Evolutionary conservation across 1,140 invertebrate species (phyloP), one percentile per base, ranked within the genome.

Genomic region (Helicoverpa zea): DNA sequence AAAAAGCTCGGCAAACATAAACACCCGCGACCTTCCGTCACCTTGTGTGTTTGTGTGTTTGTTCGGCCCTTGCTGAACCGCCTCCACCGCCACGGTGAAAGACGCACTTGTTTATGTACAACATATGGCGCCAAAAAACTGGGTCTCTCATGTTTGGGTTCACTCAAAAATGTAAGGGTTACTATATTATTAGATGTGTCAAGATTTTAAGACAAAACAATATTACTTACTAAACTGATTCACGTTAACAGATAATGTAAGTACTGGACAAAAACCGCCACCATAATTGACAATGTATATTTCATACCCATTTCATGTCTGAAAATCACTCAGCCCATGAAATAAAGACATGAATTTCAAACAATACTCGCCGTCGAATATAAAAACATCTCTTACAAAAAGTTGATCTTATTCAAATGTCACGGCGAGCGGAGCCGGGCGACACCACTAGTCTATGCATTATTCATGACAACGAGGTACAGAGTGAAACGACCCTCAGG

Each of bases 401-500:
- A 73, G 70, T 73, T 56, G 70, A 73, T 58, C 51, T 73, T 58
- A 73, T 73, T 73, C 70, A 73, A 73, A 73, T 43, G 70, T 73
- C 54, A 54, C 59, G 68, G 49, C 52, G 70, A 18, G 70, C 70
- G 54, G 29, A n/a, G 51, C 54, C 70, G 52, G 29, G 70, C 51
- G 52, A 73, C 70, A 73, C 29, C 23, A 58, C 70, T 73, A 73
- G 70, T 73, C 49, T 14, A 3, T 78, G 35, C 68, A 82, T 79
- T 49, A 79, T 79, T 81, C 80, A 81, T 81, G 56, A 10, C 47
- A 73, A 64, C 58, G 63, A 77, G 64, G 74, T 81, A 75, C 64
- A 10, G 51, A 77, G 80, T 77, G 74, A 83, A 80, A 82, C 83
- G 83, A 79, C 85, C 81, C 16, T 43, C 85, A 86, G 86, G 85